Evolutionary conservation across 2,888 invertebrate species (phyloP).

Genomic region (Perizoma flavofasciatum): DNA sequence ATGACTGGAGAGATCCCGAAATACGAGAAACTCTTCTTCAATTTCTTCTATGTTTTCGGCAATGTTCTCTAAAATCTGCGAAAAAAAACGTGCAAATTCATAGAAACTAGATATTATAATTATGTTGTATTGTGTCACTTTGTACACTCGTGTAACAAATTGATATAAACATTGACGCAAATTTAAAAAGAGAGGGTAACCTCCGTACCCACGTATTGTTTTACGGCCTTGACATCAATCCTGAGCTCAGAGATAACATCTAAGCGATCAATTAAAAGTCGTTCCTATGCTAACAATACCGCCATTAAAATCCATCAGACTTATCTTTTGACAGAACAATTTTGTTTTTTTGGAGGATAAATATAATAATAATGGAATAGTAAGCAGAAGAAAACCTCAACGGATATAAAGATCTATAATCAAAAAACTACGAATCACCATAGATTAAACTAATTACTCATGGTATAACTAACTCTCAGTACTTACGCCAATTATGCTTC

Average conservation of each 20-base stretch:
- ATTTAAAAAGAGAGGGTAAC: conserved; percentile 51
- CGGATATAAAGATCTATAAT: too few species aligned
- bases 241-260: conserved; percentile 67
- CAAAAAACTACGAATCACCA: conserved; percentile 25
- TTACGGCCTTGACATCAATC: conserved; percentile 73
- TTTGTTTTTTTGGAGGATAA: not conserved
- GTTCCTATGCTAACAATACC: conserved; percentile 62
- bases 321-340: conserved; percentile 1
- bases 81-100: conserved; percentile 13
- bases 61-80: conserved; percentile 89
- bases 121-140: too few species aligned
- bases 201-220: conserved; percentile 63
- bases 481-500: conserved; percentile 30
- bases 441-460: too few species aligned
- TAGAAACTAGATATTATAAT: not conserved
- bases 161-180: conserved; percentile 46
- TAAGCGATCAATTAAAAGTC: conserved; percentile 64
- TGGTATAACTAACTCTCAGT: conserved; percentile 34
- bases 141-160: conserved; percentile 11
- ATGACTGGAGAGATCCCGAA: conserved; percentile 89
- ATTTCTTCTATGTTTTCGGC: conserved; percentile 92
- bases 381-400: too few species aligned
- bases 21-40: conserved; percentile 90
- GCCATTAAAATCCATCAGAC: conserved; percentile 51
- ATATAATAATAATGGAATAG: too few species aligned